Evolutionary conservation across 2,888 invertebrate genomes (phyloP).

Genomic region (Melinaea menophilus): DNA sequence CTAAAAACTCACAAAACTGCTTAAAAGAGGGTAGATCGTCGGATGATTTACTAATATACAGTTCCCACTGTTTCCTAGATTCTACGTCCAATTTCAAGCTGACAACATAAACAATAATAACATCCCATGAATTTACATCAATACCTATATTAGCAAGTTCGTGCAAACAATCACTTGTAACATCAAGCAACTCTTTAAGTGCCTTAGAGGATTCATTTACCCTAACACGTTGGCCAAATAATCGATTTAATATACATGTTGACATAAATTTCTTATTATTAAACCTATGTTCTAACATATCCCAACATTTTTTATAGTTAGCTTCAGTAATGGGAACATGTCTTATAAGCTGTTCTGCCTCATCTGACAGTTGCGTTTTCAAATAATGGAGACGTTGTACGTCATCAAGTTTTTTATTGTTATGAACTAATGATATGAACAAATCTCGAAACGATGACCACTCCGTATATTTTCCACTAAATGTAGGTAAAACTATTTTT

Average conservation of each 20-base stretch:
- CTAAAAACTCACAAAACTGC: constrained; percentile 17
- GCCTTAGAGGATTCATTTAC: constrained; percentile 19
- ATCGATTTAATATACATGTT: constrained; percentile 22
- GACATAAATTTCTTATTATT: constrained; percentile 32
- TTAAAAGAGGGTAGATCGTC: constrained; percentile 17
- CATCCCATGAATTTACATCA: constrained; percentile 21
- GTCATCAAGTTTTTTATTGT: constrained; percentile 28
- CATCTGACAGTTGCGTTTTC: constrained; percentile 29
- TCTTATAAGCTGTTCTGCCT: constrained; percentile 30
- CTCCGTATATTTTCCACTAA: constrained; percentile 31
- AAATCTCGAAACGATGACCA: constrained; percentile 32
- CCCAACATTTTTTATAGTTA: constrained; percentile 32
- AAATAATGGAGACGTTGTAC: constrained; percentile 35
- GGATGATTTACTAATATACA: constrained; percentile 9
- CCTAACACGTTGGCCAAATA: constrained; percentile 22
- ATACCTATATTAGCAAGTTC: constrained; percentile 24
- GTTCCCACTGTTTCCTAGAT: constrained; percentile 20
- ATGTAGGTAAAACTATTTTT: constrained; percentile 15
- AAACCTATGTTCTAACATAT: constrained; percentile 25
- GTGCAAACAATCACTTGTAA: constrained; percentile 25
- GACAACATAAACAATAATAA: constrained; percentile 23
- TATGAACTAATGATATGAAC: constrained; percentile 30
- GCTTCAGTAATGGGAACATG: constrained; percentile 25
- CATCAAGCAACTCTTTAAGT: constrained; percentile 23
- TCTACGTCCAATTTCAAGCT: constrained; percentile 26